These are phyloP conservation scores for Macrosteles quadrilineatus DNA, from an alignment of 1,140 invertebrate species.

Conservation along the genomic window DNA sequence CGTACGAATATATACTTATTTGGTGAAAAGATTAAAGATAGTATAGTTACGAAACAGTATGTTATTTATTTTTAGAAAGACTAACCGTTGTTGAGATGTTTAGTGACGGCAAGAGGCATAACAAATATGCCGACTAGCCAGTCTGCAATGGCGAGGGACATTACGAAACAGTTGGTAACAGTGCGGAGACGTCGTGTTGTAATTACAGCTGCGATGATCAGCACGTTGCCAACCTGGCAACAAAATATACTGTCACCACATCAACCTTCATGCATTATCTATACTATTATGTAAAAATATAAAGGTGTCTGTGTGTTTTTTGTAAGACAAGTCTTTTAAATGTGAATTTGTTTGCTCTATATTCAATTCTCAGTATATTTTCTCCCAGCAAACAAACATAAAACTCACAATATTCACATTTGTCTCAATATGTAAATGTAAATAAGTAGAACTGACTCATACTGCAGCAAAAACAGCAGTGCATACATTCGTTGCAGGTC, in stretches of 20 bases:
- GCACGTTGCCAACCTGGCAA: slow-evolving; percentile 74
- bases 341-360: not conserved
- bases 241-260: not conserved
- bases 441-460: too few species aligned
- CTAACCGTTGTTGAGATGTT: slow-evolving; percentile 51
- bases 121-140: slow-evolving; percentile 89
- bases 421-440: too few species aligned
- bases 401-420: too few species aligned
- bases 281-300: not conserved
- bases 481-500: too few species aligned
- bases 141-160: slow-evolving; percentile 88
- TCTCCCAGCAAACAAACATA: not conserved
- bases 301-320: not conserved
- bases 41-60: too few species aligned
- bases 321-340: not conserved
- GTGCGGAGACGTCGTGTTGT: slow-evolving; percentile 88
- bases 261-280: not conserved
- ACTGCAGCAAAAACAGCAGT: too few species aligned
- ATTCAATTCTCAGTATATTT: not conserved
- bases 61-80: not conserved
- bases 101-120: slow-evolving; percentile 87
- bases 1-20: too few species aligned
- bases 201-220: slow-evolving; percentile 88
- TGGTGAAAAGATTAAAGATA: too few species aligned
- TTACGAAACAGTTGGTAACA: slow-evolving; percentile 95